Base-by-base conservation (phyloP, 2,113 vertebrate genomes). In the Indicator indicator region DNA sequence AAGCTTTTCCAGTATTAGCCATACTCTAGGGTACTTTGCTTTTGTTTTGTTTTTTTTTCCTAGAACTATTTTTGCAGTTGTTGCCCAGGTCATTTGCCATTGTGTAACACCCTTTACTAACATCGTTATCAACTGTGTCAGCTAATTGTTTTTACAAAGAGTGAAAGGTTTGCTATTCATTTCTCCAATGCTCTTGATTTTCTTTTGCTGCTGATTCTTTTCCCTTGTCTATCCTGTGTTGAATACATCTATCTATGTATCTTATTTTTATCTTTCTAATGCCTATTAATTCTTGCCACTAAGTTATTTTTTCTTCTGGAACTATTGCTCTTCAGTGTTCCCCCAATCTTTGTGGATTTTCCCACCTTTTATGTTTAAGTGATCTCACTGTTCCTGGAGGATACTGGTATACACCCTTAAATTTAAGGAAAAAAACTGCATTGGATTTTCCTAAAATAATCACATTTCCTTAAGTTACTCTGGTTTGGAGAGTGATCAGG, bases 381-480 rank as follows among this genome's bases (percentile, higher is more conserved):
- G 32, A n/a, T 67, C 16, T 5, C 11, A 14, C n/a, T 74, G 36
- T 33, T 73, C n/a, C 77, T 86, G 17, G 42, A 70, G 46, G 19
- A 69, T 81, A 44, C 24, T 42, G 11, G 27, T 82, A 64, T 36
- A 30, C 20, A 52, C 32, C 23, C 72, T 92, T 86, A 76, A 64
- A 92, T 69, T 75, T 18, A 73, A 50, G 50, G 65, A 56, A 89
- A 6, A 75, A 71, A 91, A 85, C 12, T 6, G 81, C 62, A 86
- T 62, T 71, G 36, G 23, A 86, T 84, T 93, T 77, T 30, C 56
- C 70, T 60, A 71, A 94, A 92, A 89, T 74, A 89, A 86, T 36
- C 5, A 28, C 9, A 30, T 67, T 70, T 90, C 84, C 70, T 69
- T 71, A 78, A 86, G 63, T 59, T 44, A 70, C 23, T 70, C 9